Evolutionary conservation across 2,888 invertebrate species (phyloP), one percentile per base, ranked within the genome.

Genomic region (Diarsia rubi): DNA sequence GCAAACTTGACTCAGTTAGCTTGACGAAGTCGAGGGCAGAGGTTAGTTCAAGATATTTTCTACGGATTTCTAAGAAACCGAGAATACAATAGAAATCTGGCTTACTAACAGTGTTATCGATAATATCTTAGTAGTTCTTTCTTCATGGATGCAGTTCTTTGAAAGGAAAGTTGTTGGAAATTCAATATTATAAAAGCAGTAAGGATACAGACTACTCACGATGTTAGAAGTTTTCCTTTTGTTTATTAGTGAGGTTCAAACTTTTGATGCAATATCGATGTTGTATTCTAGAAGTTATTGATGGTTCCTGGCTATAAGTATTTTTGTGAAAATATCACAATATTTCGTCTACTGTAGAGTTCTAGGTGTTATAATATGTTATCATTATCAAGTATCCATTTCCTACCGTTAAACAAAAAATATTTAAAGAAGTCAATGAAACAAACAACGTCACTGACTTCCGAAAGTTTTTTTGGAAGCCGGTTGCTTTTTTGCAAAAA

Each of bases 141-240:
- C 42, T 66, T 27, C 24, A 42, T 49, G 9, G 64, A 1, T 44
- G 21, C 21, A 70, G 64, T 37, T 21, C 24, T 16, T 24, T 47
- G 45, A 69, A 47, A 52, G 49, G 27, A 42, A 70, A 70, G 65
- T 70, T 70, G 6, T 6, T 12, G 14, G 49, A 27, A 16, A 27
- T 52, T 70, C 21, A 42, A 52, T 52, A 16, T n/a, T 70, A 42
- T n/a, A 44, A 52, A 27, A 24, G 49, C 21, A 31, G n/a, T 21
- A 31, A 66, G 47, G 5, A 8, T 31, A n/a, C 16, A 21, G 2
- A n/a, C 31, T 27, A 14, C 24, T 49, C 16, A 14, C 21, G 8
- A 64, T 9, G 19, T 19, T 69, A 6, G 5, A 49, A 65, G 47
- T 52, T 52, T 0, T 42, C 4, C 12, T 1, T 45, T 62, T 37